Percentiles rank a stretch among this genome's conserved stretches.
These are phyloP conservation scores for Fregetta grallaria DNA, from an alignment of 2,113 vertebrate species.

Conservation along the genomic window DNA sequence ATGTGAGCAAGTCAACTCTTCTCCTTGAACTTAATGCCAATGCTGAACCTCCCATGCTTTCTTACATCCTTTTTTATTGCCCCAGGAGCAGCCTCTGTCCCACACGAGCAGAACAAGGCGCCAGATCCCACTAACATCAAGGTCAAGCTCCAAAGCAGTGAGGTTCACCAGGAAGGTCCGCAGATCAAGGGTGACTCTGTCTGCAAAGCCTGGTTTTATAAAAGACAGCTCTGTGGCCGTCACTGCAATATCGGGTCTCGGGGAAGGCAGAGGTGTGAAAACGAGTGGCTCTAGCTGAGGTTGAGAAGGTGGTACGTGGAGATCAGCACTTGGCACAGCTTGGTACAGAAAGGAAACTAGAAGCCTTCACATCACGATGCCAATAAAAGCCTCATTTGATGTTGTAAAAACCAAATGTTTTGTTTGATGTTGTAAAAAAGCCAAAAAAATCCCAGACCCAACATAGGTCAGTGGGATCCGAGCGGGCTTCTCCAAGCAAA, in stretches of 20 bases:
- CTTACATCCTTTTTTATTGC: not conserved
- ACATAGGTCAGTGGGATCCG: not conserved
- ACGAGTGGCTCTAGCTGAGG: rapidly evolving
- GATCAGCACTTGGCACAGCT: too few species aligned
- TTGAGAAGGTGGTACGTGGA: not conserved
- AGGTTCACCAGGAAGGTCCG: not conserved
- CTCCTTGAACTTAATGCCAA: not conserved
- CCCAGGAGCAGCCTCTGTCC: not conserved
- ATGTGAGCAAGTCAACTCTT: not conserved
- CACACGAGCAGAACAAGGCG: not conserved
- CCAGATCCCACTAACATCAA: not conserved
- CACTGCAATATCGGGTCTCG: rapidly evolving
- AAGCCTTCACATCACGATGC: not conserved
- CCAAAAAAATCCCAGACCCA: not conserved
- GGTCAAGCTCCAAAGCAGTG: not conserved
- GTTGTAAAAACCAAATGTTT: not conserved
- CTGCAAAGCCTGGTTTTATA: not conserved
- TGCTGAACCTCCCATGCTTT: not conserved
- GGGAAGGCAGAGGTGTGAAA: not conserved
- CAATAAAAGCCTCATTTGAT: not conserved
- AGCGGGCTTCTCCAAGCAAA: not conserved
- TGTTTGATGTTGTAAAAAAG: not conserved
- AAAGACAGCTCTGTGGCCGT: not conserved
- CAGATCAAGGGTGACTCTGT: not conserved
- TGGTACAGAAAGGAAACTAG: not conserved